A percentile compares a stretch with the other conserved stretches of the same genome.
These are phyloP conservation scores for Lepidothrix coronata DNA, from an alignment of 2,113 vertebrate species.

Conservation along the genomic window DNA sequence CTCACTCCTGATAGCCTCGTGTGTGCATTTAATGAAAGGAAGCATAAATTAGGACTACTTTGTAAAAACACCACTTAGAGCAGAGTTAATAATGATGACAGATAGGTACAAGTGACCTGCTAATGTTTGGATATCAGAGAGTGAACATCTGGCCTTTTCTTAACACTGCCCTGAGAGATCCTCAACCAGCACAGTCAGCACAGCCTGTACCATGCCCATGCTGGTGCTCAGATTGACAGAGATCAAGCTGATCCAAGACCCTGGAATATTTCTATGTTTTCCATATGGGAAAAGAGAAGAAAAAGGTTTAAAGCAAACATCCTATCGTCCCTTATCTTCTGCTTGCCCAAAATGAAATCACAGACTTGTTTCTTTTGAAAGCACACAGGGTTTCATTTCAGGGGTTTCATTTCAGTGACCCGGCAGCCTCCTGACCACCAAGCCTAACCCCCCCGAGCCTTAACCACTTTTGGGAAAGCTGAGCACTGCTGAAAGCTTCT, in stretches of 20 bases:
- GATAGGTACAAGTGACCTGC: accelerated
- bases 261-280: not conserved
- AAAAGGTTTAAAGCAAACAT: not conserved
- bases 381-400: not conserved
- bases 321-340: not conserved
- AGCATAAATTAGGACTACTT: not conserved
- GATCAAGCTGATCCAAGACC: not conserved
- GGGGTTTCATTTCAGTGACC: not conserved
- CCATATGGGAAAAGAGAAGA: not conserved
- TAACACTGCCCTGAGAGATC: not conserved
- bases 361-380: not conserved
- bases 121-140: not conserved
- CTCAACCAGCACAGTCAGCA: not conserved
- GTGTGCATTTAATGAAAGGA: not conserved
- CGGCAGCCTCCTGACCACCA: not conserved
- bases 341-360: not conserved
- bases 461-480: not conserved
- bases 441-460: not conserved
- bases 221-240: not conserved
- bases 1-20: not conserved
- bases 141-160: not conserved
- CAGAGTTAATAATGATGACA: not conserved
- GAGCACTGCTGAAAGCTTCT: not conserved
- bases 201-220: accelerated
- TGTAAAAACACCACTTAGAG: not conserved